Base-by-base conservation (phyloP, 2,888 invertebrate genomes). In the Nymphalis polychloros region DNA sequence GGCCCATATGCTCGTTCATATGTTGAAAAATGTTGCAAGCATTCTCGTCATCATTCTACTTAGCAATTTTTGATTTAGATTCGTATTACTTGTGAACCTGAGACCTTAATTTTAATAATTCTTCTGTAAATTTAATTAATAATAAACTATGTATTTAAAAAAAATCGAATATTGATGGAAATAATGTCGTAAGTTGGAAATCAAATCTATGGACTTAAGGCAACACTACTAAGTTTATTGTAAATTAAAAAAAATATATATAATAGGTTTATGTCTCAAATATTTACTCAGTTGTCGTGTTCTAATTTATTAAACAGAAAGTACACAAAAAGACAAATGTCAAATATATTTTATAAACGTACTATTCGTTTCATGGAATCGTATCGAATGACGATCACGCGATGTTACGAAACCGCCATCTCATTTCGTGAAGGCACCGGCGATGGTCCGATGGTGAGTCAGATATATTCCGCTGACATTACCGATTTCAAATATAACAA, bases 301-400 rank as follows among this genome's bases (percentile, higher is more conserved):
- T 53, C 16, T 17, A 16, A 27, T 53, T 53, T 27, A 53, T 53
- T 27, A 57, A 57, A 27, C 17, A 57, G n/a, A 35, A 19, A 62
- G 55, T 13, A 67, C 35, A 55, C 23, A 62, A 66, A 48, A 49
- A 2, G 47, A 61, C 48, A 55, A 41, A 57, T 27, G 10, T 23
- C 3, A 5, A 16, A 48, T 48, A 48, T 13, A 55, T n/a, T 62
- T 61, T 57, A 61, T 60, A 48, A 66, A 66, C 53, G 60, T 67
- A 62, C 47, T 46, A 35, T 65, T 60, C 63, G 49, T 61, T 72
- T 66, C 72, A 66, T 62, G 66, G 70, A 72, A 73, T 68, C 57
- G 69, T 74, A 74, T 77, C 76, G 73, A 67, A 66, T 76, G 64
- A 67, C 74, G 64, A 70, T 76, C 77, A 74, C 72, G 75, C 76